Evolutionary conservation across 1,140 invertebrate genomes (phyloP), one percentile per base, ranked within the genome.

Genomic region (Teleopsis dalmanni): DNA sequence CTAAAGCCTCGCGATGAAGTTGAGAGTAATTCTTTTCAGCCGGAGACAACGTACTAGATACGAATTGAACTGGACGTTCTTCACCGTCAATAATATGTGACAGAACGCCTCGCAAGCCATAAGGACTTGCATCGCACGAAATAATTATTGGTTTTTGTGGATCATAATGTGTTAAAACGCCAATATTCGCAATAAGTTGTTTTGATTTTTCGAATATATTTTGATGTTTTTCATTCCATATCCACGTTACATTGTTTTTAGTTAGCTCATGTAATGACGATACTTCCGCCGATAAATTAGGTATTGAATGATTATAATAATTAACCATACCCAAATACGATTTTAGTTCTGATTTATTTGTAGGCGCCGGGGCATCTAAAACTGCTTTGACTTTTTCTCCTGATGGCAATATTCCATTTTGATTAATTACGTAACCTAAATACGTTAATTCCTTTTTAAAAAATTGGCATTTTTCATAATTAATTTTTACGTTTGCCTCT

Each of bases 1-100:
- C 58, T 11, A 77, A 48, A 18, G 59, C 68, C 60, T 79, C 75
- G 48, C 65, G 68, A 33, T 78, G 67, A 18, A 75, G 60, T 50
- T 75, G 73, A 10, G 54, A 45, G 41, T 56, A 57, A 36, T 55
- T 59, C 40, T 34, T 25, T 36, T 57, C 57, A 8, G 50, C 45
- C 29, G 33, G 44, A 9, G 33, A 33, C 19, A 55, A 22, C 3
- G 57, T 58, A 22, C 54, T 34, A 14, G 48, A 45, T 14, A 25
- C 41, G 43, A 44, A 53, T 35, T 25, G 26, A 16, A 54, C 31
- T n/a, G 64, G 68, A 36, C 41, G 54, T 61, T 59, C 57, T 37
- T 55, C 25, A 21, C 53, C 53, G 19, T 59, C 26, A 16, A 51
- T 41, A 13, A 46, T 13, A 27, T 68, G 59, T 9, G 42, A 45